Base-by-base conservation (phyloP, 2,888 invertebrate species). In the Tipula confusa region DNA sequence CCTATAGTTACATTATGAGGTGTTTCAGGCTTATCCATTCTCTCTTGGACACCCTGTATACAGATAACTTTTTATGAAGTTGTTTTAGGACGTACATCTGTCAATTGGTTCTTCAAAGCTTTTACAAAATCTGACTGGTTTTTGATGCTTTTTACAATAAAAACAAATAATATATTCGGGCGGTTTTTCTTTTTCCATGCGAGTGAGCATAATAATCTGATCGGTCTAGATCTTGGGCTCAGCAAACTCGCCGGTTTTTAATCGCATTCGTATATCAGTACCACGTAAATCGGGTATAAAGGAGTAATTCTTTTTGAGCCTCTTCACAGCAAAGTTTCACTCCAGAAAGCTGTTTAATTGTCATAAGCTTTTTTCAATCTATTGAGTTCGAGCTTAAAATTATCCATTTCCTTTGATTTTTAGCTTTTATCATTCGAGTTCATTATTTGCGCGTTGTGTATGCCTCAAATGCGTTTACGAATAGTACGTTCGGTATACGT, bases 381-480 rank as follows among this genome's bases (percentile, higher is more conserved):
- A 85, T 92, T 91, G 83, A 98, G 93, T 89, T 98, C 97, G 82
- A 92, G 92, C 83, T 92, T 91, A 13, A 96, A 90, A 87, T 93
- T 94, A 84, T 95, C 94, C 94, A 97, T 96, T 89, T 97, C 97
- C 85, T 87, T 93, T 92, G 92, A 95, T 93, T 86, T 89, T 90
- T 6, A 87, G 85, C 84, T 88, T 94, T 90, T 97, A 97, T 97
- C 97, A 98, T 86, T 96, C 94, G 29, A 97, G 91, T 88, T 97
- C 97, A 87, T 96, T 96, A 84, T 95, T 92, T 0, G 95, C 94
- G 85, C 95, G 92, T 87, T 95, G 94, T 2, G 96, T 96, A 87
- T 97, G n/a, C n/a, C 96, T 87, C 97, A 97, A 84, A 97, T 94
- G 85, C 97, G 92, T 88, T 96, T 95, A 13, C 98, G 92, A 86